Conservation (phyloP, 2,797 vertebrate species). For the Chelon auratus region DNA sequence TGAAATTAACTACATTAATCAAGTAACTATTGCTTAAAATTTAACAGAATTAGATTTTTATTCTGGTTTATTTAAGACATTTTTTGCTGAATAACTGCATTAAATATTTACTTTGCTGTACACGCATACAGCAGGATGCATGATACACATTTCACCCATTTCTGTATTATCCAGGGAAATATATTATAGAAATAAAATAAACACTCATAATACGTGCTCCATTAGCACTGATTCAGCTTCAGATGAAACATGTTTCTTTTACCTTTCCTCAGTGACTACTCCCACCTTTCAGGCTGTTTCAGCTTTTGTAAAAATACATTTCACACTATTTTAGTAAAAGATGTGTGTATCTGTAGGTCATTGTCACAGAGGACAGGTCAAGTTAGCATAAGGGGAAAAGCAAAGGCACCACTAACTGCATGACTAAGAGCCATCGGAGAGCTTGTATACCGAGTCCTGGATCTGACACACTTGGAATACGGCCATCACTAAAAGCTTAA, state of each 20-base stretch:
- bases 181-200: conserved; percentile 10
- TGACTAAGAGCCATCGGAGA: conserved; percentile 9
- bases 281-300: no score
- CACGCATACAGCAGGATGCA: conserved; percentile 12
- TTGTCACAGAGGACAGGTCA: conserved; percentile 27
- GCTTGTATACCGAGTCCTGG: not conserved
- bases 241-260: conserved; percentile 3
- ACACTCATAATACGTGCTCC: conserved; percentile 15
- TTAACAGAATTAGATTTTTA: conserved; percentile 12
- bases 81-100: conserved; percentile 33
- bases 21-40: conserved; percentile 22
- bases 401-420: conserved; percentile 9
- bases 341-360: not conserved
- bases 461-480: conserved; percentile 1
- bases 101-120: conserved; percentile 36
- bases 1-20: conserved; percentile 43
- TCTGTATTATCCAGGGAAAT: conserved; percentile 25
- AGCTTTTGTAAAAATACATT: no score
- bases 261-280: not conserved
- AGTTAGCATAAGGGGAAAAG: conserved; percentile 17
- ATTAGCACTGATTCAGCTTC: conserved; percentile 12
- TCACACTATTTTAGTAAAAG: no score
- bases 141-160: not conserved
- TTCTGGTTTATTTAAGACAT: conserved; percentile 41
- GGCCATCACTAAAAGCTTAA: not conserved